Evolutionary conservation across 92 coral and sea anemone genomes (phyloP), one percentile per base, ranked within the genome.

Genomic region (Actinostola sp.): DNA sequence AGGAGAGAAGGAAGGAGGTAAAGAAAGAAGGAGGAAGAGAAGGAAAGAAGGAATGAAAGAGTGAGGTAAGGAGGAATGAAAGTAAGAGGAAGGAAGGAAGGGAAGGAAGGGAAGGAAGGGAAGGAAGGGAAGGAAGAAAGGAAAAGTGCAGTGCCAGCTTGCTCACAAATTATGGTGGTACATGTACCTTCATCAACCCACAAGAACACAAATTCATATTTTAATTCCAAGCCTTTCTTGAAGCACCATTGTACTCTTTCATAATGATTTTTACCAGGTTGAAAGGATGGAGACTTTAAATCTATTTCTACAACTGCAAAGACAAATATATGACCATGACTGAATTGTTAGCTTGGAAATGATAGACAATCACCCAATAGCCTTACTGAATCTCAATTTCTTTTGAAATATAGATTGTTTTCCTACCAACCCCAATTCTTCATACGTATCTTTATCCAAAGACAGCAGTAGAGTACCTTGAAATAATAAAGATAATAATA

Each of bases 391-490:
- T 77, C 94, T 90, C 56, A 84, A 87, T 50, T 85, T 85, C 71
- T 91, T 91, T 51, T 90, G 89, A 58, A 88, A 82, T 45, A 74
- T 77, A 61, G 97, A 94, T 38, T 82, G 87, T 66, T 94, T 94
- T 26, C 98, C 98, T 49, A 84, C 85, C 20, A 91, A 70, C 16
- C 98, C 98, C 21, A 94, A 82, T 52, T 87, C 89, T 63, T 94
- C 98, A 60, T 94, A 94, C 5, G 92, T 88, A 60, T 94, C 98
- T 80, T 94, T 94, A 61, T 86, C 89, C 54, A 94, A 71, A n/a
- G 98, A 86, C 30, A 94, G 85, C 45, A 85, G 63, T 59, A 94
- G 79, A 11, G 73, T 51, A 71, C 98, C 98, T 94, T 29, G 6
- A 4, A 36, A 4, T 36, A 4, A 36, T 4, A 36, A 4, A 11